Base-by-base conservation (phyloP, 2,888 invertebrate genomes). In the Eurois occulta region DNA sequence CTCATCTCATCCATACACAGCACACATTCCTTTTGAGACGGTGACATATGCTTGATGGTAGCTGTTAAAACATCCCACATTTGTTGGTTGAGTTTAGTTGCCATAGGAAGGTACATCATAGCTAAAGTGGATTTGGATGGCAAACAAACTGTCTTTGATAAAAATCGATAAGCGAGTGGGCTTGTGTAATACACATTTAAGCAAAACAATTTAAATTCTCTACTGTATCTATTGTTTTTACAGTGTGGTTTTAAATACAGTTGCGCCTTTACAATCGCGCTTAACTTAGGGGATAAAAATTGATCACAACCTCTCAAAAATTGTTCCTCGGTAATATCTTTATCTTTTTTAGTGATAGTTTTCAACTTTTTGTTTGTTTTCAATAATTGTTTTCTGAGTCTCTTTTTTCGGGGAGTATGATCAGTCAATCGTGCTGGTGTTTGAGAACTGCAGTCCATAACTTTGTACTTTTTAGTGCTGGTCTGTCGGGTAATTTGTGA, bases 201-300 rank as follows among this genome's bases (percentile, higher is more conserved):
- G n/a, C n/a, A n/a, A n/a, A n/a, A n/a, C n/a, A n/a, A n/a, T n/a
- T n/a, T n/a, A n/a, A n/a, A n/a, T n/a, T n/a, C n/a, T n/a, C n/a
- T n/a, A n/a, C n/a, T n/a, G n/a, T n/a, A n/a, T n/a, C n/a, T n/a
- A n/a, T n/a, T n/a, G n/a, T n/a, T n/a, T n/a, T n/a, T n/a, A 32
- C 60, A 58, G 8, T 71, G 43, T 60, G 55, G 73, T 68, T 77
- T 80, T 77, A 77, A 77, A 69, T 66, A 46, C 16, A 69, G 11
- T 68, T 80, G 77, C 18, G 69, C 64, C 38, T 78, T 80, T 66
- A 80, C 80, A 46, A 80, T 80, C 24, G 64, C 62, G 64, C 74
- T 72, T 60, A 80, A 71, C 55, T 80, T 62, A 24, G 78, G 80
- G 24, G 70, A 67, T 46, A 80, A 67, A 72, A 77, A 77, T 65